Base-by-base conservation (phyloP, 2,888 invertebrate species). In the Theristus sp. region DNA sequence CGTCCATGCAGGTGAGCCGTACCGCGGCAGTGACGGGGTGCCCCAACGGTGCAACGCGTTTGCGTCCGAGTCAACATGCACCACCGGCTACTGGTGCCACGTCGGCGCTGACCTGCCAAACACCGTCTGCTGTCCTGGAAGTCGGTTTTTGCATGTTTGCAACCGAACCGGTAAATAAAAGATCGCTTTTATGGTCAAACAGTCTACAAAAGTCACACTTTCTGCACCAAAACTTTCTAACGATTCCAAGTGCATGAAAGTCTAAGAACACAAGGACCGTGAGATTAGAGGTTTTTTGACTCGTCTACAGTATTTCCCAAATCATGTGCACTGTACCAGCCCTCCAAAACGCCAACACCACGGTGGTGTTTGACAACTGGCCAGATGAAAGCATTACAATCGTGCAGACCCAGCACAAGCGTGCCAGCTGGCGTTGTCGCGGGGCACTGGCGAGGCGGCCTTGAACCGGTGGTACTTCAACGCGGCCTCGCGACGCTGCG, bases 391-490 rank as follows among this genome's bases (percentile, higher is more conserved):
- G n/a, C n/a, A n/a, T n/a, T n/a, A n/a, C n/a, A n/a, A n/a, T n/a
- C n/a, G n/a, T n/a, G 20, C n/a, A 49, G 49, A 49, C n/a, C 13
- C 20, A 49, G 13, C 49, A 3, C 3, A 10, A 59, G 66, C 68
- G 22, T 72, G 72, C 63, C 67, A 66, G 52, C 64, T 73, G 59
- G 70, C 72, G 25, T 69, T 71, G 69, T 68, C 68, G 6, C 67
- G 68, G 1, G 72, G 72, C 28, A 69, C 70, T 55, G 72, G 72
- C 28, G 67, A 66, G 29, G 68, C 68, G n/a, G 65, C 65, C 29
- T 61, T 72, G 30, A 55, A 49, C 20, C 29, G 63, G 1, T 63
- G 49, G 49, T 61, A 49, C 57, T 63, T 27, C 60, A 58, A 63
- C 31, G 52, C 6, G 1, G 29, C 22, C 47, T 10, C 58, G 2